Percentiles rank a stretch among this genome's conserved stretches.
Conservation (phyloP, 1,140 invertebrate species). For the Monomorium pharaonis region DNA sequence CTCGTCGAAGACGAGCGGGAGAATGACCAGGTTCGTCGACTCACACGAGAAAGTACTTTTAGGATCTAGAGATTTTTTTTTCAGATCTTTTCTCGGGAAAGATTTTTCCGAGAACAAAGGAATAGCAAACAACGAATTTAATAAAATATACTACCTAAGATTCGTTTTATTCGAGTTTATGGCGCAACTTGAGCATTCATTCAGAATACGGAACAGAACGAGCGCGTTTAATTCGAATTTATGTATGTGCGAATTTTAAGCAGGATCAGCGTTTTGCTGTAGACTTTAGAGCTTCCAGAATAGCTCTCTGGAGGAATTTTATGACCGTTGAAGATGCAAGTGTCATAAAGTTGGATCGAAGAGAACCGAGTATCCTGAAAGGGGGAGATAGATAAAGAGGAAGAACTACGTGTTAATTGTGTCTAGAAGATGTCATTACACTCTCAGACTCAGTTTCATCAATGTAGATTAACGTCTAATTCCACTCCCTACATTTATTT, state of each 20-base stretch:
- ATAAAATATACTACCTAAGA: not conserved
- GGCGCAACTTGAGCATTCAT: not conserved
- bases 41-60: constrained; percentile 18
- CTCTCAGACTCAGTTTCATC: no score
- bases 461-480: no score
- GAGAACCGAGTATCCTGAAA: not conserved
- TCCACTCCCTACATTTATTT: no score
- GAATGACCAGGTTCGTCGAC: constrained; percentile 27
- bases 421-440: no score
- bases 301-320: constrained; percentile 31
- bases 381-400: not conserved
- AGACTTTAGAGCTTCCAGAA: constrained; percentile 5
- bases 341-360: constrained; percentile 34
- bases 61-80: not conserved
- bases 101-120: not conserved
- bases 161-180: constrained; percentile 2
- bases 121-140: not conserved
- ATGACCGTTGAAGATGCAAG: constrained; percentile 12
- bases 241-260: constrained; percentile 53
- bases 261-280: constrained; percentile 17
- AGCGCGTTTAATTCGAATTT: constrained; percentile 47
- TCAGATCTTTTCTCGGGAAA: no score
- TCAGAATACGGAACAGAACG: not conserved
- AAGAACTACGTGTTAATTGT: not conserved
- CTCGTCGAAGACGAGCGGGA: constrained; percentile 2